A percentile compares a stretch with the other conserved stretches of the same genome.
Evolutionary conservation across 2,113 vertebrate species (phyloP).

Genomic region (Etheostoma spectabile): DNA sequence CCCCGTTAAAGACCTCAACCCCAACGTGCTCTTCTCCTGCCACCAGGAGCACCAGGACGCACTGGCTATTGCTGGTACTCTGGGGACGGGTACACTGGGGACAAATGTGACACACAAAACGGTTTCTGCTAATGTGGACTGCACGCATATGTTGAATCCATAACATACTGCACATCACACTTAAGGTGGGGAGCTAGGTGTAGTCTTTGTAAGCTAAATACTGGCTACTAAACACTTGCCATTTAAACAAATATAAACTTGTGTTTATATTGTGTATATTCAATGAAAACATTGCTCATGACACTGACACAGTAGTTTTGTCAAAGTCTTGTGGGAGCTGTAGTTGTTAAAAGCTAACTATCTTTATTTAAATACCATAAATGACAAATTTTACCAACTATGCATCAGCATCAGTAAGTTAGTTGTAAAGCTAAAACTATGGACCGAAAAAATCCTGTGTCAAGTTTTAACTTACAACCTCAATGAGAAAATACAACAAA

Average conservation of each 20-base stretch:
- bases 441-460: not conserved
- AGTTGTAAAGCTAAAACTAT: not conserved
- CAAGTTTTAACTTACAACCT: not conserved
- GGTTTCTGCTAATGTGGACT: not conserved
- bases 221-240: not conserved
- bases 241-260: not conserved
- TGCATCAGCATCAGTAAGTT: not conserved
- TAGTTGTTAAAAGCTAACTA: not conserved
- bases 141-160: not conserved
- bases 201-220: not conserved
- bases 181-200: not conserved
- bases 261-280: not conserved
- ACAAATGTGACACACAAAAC: not conserved
- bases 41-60: slow-evolving; percentile 97
- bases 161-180: not conserved
- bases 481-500: not conserved
- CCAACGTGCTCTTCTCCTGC: slow-evolving; percentile 94
- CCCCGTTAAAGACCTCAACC: slow-evolving; percentile 93
- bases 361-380: not conserved
- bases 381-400: not conserved
- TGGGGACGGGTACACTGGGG: not conserved
- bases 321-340: not conserved
- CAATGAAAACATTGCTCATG: not conserved
- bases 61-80: slow-evolving; percentile 89
- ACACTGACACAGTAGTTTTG: not conserved